Conservation (phyloP, 2,113 vertebrate genomes). For the Vimba vimba region DNA sequence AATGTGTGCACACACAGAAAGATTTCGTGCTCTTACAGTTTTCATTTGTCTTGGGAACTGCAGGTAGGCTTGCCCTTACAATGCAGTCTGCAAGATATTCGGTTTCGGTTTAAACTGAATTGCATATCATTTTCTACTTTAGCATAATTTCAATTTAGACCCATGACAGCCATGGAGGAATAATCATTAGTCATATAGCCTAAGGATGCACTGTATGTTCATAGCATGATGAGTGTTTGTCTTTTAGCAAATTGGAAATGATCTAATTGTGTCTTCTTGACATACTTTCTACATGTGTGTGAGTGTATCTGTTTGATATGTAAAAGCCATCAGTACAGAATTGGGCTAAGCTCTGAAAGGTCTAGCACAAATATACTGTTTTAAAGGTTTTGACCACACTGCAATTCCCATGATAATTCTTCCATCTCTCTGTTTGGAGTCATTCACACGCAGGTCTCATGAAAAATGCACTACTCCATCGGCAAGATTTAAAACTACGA, state of each 20-base stretch:
- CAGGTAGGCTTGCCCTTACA: constrained; percentile 12
- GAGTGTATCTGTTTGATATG: background rate
- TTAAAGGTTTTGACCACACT: constrained; percentile 4
- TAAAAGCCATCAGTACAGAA: background rate
- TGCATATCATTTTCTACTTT: background rate
- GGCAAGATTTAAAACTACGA: background rate
- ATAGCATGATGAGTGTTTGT: background rate
- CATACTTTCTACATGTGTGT: background rate
- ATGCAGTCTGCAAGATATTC: background rate
- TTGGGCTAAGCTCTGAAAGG: background rate
- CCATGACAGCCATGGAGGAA: background rate
- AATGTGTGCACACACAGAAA: background rate
- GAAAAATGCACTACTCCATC: constrained; percentile 3
- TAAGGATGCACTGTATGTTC: background rate
- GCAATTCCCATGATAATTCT: background rate
- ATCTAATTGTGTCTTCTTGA: background rate
- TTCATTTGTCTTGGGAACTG: background rate
- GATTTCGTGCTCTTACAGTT: constrained; percentile 14
- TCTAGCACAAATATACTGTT: background rate
- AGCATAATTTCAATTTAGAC: background rate
- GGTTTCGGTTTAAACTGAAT: background rate
- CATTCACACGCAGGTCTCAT: constrained; percentile 1
- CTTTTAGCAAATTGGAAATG: background rate
- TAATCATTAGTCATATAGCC: background rate
- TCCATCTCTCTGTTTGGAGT: background rate